A percentile compares a stretch with the other conserved stretches of the same genome.
These are phyloP conservation scores for Drosophila stalkeri DNA, from an alignment of 2,888 invertebrate species.

Conservation along the genomic window DNA sequence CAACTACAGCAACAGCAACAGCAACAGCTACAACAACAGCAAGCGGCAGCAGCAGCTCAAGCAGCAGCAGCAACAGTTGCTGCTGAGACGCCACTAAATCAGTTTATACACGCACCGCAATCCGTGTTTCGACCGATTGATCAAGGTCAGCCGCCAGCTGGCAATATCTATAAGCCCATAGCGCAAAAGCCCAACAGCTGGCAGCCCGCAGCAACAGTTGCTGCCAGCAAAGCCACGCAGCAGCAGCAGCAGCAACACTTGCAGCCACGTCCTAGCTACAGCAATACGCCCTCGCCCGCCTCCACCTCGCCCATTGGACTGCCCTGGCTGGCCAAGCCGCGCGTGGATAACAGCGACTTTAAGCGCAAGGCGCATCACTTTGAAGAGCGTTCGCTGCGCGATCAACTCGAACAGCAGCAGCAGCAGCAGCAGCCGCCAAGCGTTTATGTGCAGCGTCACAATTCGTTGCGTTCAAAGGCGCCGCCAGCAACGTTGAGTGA, in stretches of 20 bases:
- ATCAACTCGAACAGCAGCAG: conserved; percentile 65
- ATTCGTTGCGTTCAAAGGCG: conserved; percentile 76
- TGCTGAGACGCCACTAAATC: conserved; percentile 86
- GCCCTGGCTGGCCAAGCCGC: conserved; percentile 86
- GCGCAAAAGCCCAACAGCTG: conserved; percentile 51
- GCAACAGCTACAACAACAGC: conserved; percentile 85
- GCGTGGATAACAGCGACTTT: conserved; percentile 86
- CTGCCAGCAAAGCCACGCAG: background rate
- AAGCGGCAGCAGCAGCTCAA: conserved; percentile 83
- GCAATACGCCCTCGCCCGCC: conserved; percentile 78
- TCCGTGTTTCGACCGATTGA: conserved; percentile 89
- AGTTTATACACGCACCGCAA: conserved; percentile 91
- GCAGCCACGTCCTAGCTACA: conserved; percentile 40
- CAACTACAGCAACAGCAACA: conserved; percentile 86
- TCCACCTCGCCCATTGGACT: conserved; percentile 81
- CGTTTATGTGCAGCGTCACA: conserved; percentile 78
- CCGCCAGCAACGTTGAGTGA: conserved; percentile 62
- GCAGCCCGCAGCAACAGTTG: conserved; percentile 16
- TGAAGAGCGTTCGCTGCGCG: conserved; percentile 85
- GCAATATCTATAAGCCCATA: conserved; percentile 79
- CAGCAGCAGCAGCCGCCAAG: conserved; percentile 23
- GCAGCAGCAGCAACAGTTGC: conserved; percentile 61
- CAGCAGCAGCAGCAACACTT: conserved; percentile 58
- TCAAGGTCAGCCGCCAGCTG: conserved; percentile 66
- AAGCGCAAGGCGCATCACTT: conserved; percentile 87